These are phyloP conservation scores for Flexamia atlantica DNA, from an alignment of 2,888 invertebrate genomes.

Conservation along the genomic window DNA sequence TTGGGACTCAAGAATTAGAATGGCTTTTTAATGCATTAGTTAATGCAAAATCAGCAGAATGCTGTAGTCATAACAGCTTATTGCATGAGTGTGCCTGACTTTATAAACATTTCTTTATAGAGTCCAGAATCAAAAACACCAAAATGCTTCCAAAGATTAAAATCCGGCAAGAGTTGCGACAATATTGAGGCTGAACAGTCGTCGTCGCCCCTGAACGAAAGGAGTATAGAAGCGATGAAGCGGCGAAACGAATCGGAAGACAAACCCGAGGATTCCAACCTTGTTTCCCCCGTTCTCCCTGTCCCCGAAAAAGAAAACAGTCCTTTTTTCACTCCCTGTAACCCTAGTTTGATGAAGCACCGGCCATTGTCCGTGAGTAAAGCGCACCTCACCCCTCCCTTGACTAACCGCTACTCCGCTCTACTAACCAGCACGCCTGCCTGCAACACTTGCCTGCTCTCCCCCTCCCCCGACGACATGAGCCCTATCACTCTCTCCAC, in stretches of 20 bases:
- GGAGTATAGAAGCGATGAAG: background rate
- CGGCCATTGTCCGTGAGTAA: conserved; percentile 60
- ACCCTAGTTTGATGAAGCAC: conserved; percentile 58
- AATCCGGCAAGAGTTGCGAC: conserved; percentile 56
- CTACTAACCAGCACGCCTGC: conserved; percentile 68
- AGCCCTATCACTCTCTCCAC: conserved; percentile 93
- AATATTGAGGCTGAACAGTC: conserved; percentile 20
- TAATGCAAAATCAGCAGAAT: background rate
- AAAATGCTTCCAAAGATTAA: conserved; percentile 49
- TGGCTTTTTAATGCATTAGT: too few relatives aligned
- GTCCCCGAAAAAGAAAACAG: conserved; percentile 36
- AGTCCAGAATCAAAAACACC: conserved; percentile 48
- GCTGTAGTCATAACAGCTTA: conserved; percentile 29
- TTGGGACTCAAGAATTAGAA: too few relatives aligned
- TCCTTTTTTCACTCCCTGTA: conserved; percentile 61
- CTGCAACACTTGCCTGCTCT: conserved; percentile 60
- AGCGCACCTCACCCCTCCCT: conserved; percentile 52
- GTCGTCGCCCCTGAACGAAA: conserved; percentile 3
- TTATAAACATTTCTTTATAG: conserved; percentile 17
- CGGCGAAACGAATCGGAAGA: background rate
- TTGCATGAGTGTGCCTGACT: conserved; percentile 29
- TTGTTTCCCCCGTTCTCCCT: background rate
- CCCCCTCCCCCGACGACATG: conserved; percentile 76
- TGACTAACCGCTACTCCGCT: conserved; percentile 41
- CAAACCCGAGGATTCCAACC: conserved; percentile 1